Conservation (phyloP, 2,113 vertebrate species). For the Pygathrix nemaeus region DNA sequence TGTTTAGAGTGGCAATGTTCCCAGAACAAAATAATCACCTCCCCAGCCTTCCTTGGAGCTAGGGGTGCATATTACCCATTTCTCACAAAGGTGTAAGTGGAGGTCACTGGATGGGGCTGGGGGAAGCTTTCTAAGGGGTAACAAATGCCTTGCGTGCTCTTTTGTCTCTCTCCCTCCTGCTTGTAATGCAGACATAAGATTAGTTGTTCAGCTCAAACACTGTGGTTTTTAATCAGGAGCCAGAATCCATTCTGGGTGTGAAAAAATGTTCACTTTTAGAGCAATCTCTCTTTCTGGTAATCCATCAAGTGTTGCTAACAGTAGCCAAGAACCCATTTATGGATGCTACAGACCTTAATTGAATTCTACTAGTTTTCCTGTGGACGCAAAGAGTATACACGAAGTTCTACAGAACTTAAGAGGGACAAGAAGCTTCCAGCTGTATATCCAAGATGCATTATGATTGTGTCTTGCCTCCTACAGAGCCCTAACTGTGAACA, state of each 20-base stretch:
- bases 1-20: not conserved
- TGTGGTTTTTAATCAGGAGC: not conserved
- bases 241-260: not conserved
- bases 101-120: not conserved
- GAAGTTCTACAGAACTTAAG: not conserved
- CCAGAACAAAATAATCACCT: not conserved
- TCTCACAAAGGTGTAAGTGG: not conserved
- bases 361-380: not conserved
- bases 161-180: not conserved
- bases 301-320: not conserved
- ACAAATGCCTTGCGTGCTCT: not conserved
- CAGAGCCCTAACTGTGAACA: not conserved
- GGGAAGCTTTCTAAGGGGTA: not conserved
- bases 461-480: not conserved
- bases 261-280: not conserved
- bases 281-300: not conserved
- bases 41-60: not conserved
- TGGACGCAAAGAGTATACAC: not conserved
- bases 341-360: not conserved
- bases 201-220: not conserved
- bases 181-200: not conserved
- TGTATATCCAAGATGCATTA: not conserved
- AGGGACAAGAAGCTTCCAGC: not conserved
- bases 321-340: not conserved
- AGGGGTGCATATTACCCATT: not conserved